A percentile compares a stretch with the other conserved stretches of the same genome.
These are phyloP conservation scores for Phrynocephalus versicolor DNA, from an alignment of 2,113 vertebrate species.

Conservation along the genomic window DNA sequence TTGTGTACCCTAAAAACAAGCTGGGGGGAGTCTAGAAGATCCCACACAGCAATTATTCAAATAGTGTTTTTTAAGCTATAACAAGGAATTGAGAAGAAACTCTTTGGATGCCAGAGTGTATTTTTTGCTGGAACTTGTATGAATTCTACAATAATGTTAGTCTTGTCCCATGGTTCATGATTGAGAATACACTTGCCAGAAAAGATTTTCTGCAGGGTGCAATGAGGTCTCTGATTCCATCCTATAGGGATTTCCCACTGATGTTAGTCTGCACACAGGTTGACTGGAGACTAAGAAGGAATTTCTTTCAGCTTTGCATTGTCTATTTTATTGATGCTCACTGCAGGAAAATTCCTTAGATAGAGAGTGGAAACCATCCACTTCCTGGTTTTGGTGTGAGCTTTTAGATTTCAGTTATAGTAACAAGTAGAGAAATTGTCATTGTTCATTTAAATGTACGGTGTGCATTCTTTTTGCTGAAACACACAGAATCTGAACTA, in stretches of 20 bases:
- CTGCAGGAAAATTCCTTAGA: background rate
- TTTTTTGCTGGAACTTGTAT: too few species aligned
- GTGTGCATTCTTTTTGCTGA: background rate
- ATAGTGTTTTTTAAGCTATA: too few species aligned
- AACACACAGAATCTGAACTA: background rate
- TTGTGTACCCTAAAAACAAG: too few species aligned
- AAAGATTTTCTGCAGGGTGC: background rate
- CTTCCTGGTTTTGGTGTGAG: background rate
- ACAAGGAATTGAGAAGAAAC: too few species aligned
- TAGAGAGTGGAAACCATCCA: background rate
- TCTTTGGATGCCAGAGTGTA: too few species aligned
- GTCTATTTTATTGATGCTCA: background rate
- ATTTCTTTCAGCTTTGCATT: slow-evolving; percentile 4
- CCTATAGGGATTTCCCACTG: background rate
- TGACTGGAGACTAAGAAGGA: background rate
- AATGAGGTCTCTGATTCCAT: background rate
- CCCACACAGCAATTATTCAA: too few species aligned
- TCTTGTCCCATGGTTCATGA: background rate
- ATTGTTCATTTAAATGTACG: background rate
- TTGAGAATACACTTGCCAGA: background rate
- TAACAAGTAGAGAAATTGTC: background rate
- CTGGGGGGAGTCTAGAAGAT: too few species aligned
- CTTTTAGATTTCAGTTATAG: background rate
- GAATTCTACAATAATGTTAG: too few species aligned
- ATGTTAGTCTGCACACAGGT: background rate